phyloP scores from a whole-genome alignment of 2,113 vertebrate genomes.

The Cepphus grylle region DNA sequence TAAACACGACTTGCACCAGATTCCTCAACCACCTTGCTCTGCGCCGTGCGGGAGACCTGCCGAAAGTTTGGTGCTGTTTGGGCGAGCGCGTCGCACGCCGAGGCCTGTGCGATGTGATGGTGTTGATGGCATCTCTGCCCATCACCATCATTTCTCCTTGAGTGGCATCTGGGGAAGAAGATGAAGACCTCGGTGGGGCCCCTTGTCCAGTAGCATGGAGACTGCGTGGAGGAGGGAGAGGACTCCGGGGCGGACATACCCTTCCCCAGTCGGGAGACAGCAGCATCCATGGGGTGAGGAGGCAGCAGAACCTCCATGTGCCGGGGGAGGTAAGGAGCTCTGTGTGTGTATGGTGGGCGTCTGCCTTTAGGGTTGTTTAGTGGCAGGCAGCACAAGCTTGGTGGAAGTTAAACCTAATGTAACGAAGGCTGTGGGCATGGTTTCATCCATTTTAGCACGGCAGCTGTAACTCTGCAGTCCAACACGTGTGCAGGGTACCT shows the following conservation, averaged over 20 bases:
- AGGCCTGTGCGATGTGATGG: accelerated
- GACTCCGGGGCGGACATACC: accelerated
- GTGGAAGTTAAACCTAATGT: accelerated
- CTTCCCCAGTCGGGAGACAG: not conserved
- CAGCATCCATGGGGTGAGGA: accelerated
- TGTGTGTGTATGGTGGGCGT: not conserved
- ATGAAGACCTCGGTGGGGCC: accelerated
- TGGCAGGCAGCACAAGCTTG: not conserved
- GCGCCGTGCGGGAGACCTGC: accelerated
- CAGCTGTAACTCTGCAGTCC: not conserved
- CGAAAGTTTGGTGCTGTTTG: not conserved
- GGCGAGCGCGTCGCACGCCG: accelerated
- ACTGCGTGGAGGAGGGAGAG: not conserved
- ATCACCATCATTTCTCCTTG: not conserved
- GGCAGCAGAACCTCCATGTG: not conserved
- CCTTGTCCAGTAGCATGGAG: not conserved
- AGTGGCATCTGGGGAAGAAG: not conserved
- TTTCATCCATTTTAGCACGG: not conserved
- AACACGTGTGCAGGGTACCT: not conserved
- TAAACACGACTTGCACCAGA: constrained; percentile 23
- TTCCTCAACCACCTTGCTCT: not conserved
- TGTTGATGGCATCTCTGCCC: not conserved
- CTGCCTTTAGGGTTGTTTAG: not conserved
- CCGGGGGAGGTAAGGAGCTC: not conserved
- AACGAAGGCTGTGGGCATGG: not conserved